phyloP scores from a whole-genome alignment of 2,113 vertebrate genomes.

The Crotalus horridus region DNA sequence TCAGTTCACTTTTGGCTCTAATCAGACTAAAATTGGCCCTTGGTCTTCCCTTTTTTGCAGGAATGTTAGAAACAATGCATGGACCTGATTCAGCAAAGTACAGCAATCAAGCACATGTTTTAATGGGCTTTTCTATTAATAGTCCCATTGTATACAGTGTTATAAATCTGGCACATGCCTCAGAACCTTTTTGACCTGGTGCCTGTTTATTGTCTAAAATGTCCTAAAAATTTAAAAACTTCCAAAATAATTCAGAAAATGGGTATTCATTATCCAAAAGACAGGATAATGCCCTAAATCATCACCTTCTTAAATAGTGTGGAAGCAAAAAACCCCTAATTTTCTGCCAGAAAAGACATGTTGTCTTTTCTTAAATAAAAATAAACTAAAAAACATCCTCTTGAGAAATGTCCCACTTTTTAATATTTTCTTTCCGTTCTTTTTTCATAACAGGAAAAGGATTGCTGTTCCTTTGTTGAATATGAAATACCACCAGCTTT shows the following conservation, averaged over 20 bases:
- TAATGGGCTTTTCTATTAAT: slow-evolving; percentile 19
- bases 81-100: slow-evolving; percentile 25
- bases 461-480: slow-evolving; percentile 72
- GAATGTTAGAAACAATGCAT: slow-evolving; percentile 19
- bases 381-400: slow-evolving; percentile 70
- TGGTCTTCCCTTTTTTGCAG: slow-evolving; percentile 24
- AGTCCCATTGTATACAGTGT: slow-evolving; percentile 3
- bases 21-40: slow-evolving; percentile 8
- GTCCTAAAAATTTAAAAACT: slow-evolving; percentile 35
- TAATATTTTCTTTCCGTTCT: slow-evolving; percentile 76
- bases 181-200: slow-evolving; percentile 12
- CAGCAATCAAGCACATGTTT: background rate
- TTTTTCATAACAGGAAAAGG: slow-evolving; percentile 80
- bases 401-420: slow-evolving; percentile 70
- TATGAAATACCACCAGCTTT: slow-evolving; percentile 75
- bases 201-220: slow-evolving; percentile 38
- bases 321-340: slow-evolving; percentile 57
- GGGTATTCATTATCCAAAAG: slow-evolving; percentile 49
- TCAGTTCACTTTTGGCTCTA: background rate
- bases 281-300: slow-evolving; percentile 62
- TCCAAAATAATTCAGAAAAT: slow-evolving; percentile 30
- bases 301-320: slow-evolving; percentile 67
- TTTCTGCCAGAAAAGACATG: slow-evolving; percentile 66
- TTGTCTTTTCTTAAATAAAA: slow-evolving; percentile 60
- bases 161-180: slow-evolving; percentile 25